Evolutionary conservation across 2,797 vertebrate species (phyloP), one percentile per base, ranked within the genome.

Genomic region (Eutrigla gurnardus): DNA sequence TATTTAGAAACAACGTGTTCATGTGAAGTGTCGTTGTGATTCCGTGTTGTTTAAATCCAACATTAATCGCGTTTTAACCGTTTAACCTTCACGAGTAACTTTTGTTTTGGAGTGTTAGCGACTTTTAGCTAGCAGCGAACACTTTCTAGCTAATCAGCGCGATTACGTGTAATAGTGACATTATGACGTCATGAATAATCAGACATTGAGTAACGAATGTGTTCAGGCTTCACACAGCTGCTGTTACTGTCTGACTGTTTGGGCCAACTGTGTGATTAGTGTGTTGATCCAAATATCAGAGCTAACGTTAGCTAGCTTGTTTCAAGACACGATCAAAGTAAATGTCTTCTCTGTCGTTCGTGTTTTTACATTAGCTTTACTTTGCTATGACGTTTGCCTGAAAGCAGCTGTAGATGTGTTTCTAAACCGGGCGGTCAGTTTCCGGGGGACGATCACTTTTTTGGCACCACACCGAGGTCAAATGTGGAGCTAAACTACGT

Each of bases 221-320:
- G 46, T 71, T 36, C 0, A 8, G 33, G 52, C 2, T 78, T 60
- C 53, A 7, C 4, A 2, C 3, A 32, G 52, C 43, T 47, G 32
- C 12, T 64, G 47, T 64, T 37, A 18, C 39, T 35, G 4, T 76
- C 17, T 65, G 42, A 53, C 25, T 52, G 54, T 13, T 69, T 25
- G 25, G 54, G 60, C 47, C 78, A 47, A 74, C 37, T 57, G 6
- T 37, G 54, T 52, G 78, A 72, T 68, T 77, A 70, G 13, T 75
- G 25, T 64, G 49, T 63, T 80, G 35, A 86, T 85, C 77, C 82
- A 77, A 66, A 84, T 81, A 82, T 60, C 32, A 67, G 4, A 75
- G 40, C 40, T 70, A 53, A 33, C 25, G 3, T 53, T 13, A 52
- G 35, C 4, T 45, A 15, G 15, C 6, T 15, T n/a, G 40, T 63